phyloP scores from a whole-genome alignment of 2,888 invertebrate species.

The Therioaphis trifolii region DNA sequence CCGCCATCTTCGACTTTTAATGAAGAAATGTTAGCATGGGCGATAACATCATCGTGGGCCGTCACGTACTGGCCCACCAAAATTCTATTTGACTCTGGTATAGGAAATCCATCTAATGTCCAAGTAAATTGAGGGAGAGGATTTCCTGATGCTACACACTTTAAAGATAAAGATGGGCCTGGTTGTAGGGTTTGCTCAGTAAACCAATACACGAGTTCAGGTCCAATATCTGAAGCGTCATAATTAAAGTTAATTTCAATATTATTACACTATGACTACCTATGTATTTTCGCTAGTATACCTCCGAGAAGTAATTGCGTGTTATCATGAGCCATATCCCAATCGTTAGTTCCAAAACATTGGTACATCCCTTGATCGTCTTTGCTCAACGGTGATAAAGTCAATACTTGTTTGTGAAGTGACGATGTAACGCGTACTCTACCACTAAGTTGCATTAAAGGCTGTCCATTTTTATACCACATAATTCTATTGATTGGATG shows the following conservation, averaged over 20 bases:
- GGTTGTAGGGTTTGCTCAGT: slow-evolving; percentile 92
- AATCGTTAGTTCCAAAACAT: slow-evolving; percentile 70
- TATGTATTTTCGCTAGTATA: too few relatives aligned
- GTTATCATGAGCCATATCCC: slow-evolving; percentile 69
- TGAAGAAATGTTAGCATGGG: slow-evolving; percentile 89
- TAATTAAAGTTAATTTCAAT: neutral
- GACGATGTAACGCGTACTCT: slow-evolving; percentile 65
- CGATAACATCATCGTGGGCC: slow-evolving; percentile 91
- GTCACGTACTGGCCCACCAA: slow-evolving; percentile 92
- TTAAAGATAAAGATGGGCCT: slow-evolving; percentile 89
- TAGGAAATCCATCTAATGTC: slow-evolving; percentile 88
- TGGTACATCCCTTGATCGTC: slow-evolving; percentile 73
- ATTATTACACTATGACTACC: too few relatives aligned
- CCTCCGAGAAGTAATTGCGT: slow-evolving; percentile 70
- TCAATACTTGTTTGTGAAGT: slow-evolving; percentile 65
- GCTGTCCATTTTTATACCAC: slow-evolving; percentile 84
- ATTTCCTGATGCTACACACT: slow-evolving; percentile 94
- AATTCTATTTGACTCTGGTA: slow-evolving; percentile 82
- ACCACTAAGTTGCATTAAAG: slow-evolving; percentile 71
- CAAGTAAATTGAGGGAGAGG: slow-evolving; percentile 93
- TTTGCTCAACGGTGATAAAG: slow-evolving; percentile 69
- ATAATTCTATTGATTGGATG: slow-evolving; percentile 83
- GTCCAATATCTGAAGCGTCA: slow-evolving; percentile 82
- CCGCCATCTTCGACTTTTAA: slow-evolving; percentile 91
- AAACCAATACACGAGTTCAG: slow-evolving; percentile 90